Conservation (phyloP, 2,113 vertebrate genomes). For the Tretioscincus oriximinensis region DNA sequence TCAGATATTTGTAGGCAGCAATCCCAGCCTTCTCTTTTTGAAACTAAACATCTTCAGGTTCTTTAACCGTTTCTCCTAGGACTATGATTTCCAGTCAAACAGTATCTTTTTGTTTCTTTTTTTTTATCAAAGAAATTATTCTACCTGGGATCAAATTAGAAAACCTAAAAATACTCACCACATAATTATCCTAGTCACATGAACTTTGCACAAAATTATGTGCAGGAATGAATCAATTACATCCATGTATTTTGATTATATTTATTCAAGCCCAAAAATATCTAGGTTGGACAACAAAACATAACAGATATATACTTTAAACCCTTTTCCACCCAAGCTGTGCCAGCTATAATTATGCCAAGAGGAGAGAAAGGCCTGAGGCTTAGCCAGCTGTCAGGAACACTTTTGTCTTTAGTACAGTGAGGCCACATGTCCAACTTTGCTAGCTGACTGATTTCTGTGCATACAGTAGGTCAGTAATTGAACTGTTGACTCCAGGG, state of each 20-base stretch:
- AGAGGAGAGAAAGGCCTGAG: constrained; percentile 27
- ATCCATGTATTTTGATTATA: neutral
- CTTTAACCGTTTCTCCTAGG: too few species aligned
- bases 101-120: neutral
- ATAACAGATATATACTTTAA: neutral
- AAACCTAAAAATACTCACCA: neutral
- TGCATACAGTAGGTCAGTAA: constrained; percentile 5
- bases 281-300: neutral
- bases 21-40: too few species aligned
- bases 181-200: neutral
- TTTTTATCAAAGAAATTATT: neutral
- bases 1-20: too few species aligned
- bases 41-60: too few species aligned
- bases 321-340: fast-evolving
- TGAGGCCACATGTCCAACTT: constrained; percentile 29
- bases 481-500: neutral
- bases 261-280: neutral
- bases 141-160: neutral
- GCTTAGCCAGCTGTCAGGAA: constrained; percentile 35
- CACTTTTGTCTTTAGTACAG: constrained; percentile 10
- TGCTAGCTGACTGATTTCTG: constrained; percentile 15
- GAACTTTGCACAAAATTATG: constrained; percentile 1
- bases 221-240: fast-evolving
- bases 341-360: constrained; percentile 36
- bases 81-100: too few species aligned